Conservation (phyloP, 1,140 invertebrate genomes). For the Zelostemma sp. region DNA sequence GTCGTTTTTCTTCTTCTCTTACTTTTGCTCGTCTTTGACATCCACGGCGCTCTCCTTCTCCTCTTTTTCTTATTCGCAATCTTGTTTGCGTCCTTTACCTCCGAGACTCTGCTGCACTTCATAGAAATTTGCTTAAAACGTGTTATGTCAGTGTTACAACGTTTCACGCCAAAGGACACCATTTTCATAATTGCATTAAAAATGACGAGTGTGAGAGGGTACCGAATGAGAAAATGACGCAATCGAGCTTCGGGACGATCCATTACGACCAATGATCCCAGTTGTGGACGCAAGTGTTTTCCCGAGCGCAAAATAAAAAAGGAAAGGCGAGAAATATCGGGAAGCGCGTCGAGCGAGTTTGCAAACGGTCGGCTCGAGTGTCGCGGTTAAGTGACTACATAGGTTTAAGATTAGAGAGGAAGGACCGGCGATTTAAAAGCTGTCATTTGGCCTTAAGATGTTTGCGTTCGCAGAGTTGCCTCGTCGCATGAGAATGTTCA, state of each 20-base stretch:
- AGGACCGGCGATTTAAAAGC: conserved; percentile 56
- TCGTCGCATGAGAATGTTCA: conserved; percentile 33
- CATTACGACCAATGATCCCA: too few relatives aligned
- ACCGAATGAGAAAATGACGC: too few relatives aligned
- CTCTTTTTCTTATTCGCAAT: conserved; percentile 33
- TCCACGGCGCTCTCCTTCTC: conserved; percentile 13
- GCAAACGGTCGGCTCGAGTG: conserved; percentile 49
- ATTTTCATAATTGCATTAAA: too few relatives aligned
- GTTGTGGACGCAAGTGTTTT: too few relatives aligned
- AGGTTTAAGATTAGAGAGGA: conserved; percentile 56
- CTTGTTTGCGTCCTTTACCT: conserved; percentile 21
- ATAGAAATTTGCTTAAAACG: conserved; percentile 29
- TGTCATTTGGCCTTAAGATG: conserved; percentile 51
- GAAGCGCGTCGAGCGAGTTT: conserved; percentile 32
- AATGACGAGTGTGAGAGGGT: not conserved
- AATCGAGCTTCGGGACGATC: too few relatives aligned
- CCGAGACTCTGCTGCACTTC: conserved; percentile 8
- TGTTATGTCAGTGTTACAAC: conserved; percentile 7
- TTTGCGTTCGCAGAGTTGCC: conserved; percentile 46
- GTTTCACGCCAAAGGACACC: too few relatives aligned
- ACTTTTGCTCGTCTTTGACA: conserved; percentile 13
- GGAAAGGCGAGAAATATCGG: conserved; percentile 12
- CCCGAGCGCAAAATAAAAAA: conserved; percentile 22
- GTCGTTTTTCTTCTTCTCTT: conserved; percentile 26
- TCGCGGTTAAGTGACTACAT: conserved; percentile 58